Percentiles rank a stretch among this genome's conserved stretches.
Evolutionary conservation across 2,113 vertebrate species (phyloP).

Genomic region (Datnioides undecimradiatus): DNA sequence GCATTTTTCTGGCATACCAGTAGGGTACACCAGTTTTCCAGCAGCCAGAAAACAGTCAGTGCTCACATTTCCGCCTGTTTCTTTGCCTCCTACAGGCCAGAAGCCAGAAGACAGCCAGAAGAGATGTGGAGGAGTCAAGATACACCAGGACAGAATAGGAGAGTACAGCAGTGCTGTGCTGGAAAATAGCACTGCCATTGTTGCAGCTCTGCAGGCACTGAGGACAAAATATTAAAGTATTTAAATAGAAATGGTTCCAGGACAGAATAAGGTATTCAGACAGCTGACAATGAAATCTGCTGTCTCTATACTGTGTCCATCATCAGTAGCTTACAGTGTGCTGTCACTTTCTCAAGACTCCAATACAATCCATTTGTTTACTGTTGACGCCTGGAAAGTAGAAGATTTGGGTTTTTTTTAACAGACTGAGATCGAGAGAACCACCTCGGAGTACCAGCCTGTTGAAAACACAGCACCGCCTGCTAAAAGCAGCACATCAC

Average conservation of each 20-base stretch:
- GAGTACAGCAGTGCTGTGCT: constrained; percentile 15
- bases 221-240: background rate
- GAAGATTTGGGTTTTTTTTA: no score
- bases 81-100: constrained; percentile 14
- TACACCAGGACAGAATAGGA: background rate
- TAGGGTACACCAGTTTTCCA: background rate
- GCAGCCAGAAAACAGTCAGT: background rate
- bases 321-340: no score
- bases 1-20: background rate
- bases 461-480: background rate
- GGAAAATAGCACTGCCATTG: constrained; percentile 14
- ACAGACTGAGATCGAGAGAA: constrained; percentile 17
- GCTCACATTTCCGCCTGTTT: constrained; percentile 30
- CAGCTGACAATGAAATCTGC: constrained; percentile 19
- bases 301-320: background rate
- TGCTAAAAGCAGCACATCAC: background rate
- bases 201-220: background rate
- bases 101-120: constrained; percentile 15
- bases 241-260: constrained; percentile 10
- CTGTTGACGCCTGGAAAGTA: constrained; percentile 4
- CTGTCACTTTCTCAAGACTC: background rate
- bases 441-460: background rate
- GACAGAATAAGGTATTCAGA: constrained; percentile 32
- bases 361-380: constrained; percentile 9
- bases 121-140: constrained; percentile 1